Evolutionary conservation across 2,113 vertebrate species (phyloP).

Genomic region (Pseudonaja textilis): DNA sequence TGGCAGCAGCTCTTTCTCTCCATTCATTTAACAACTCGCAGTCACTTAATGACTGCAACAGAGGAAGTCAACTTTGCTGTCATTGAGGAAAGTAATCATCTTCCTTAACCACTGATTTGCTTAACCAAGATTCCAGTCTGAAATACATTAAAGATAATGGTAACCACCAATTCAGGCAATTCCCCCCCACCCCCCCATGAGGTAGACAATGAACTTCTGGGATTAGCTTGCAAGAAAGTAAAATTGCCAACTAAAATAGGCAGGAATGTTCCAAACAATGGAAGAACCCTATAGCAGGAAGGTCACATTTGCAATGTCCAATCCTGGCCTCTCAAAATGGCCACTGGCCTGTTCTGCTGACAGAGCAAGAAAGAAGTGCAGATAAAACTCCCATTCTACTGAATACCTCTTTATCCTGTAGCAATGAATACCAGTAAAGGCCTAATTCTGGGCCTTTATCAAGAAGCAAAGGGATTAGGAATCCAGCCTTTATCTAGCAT

Average conservation of each 20-base stretch:
- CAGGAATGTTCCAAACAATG: not conserved
- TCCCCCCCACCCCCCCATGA: not conserved
- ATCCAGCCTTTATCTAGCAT: not conserved
- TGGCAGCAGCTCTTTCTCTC: not conserved
- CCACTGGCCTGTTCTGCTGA: not conserved
- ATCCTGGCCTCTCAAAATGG: not conserved
- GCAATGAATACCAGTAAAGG: not conserved
- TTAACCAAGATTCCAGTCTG: not conserved
- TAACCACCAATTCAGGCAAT: not conserved
- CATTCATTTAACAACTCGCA: not conserved
- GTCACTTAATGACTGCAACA: not conserved
- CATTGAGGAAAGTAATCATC: not conserved
- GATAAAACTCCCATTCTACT: not conserved
- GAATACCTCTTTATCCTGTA: not conserved
- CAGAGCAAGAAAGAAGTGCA: not conserved
- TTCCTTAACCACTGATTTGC: not conserved
- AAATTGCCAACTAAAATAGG: not conserved
- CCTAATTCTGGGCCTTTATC: not conserved
- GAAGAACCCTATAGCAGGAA: not conserved
- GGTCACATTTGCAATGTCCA: not conserved
- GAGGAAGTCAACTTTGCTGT: not conserved
- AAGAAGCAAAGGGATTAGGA: not conserved
- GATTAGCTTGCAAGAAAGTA: not conserved
- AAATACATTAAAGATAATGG: not conserved
- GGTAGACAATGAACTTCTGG: not conserved